A percentile compares a stretch with the other conserved stretches of the same genome.
phyloP scores from a whole-genome alignment of 2,888 invertebrate species.

The Papilio demoleus region DNA sequence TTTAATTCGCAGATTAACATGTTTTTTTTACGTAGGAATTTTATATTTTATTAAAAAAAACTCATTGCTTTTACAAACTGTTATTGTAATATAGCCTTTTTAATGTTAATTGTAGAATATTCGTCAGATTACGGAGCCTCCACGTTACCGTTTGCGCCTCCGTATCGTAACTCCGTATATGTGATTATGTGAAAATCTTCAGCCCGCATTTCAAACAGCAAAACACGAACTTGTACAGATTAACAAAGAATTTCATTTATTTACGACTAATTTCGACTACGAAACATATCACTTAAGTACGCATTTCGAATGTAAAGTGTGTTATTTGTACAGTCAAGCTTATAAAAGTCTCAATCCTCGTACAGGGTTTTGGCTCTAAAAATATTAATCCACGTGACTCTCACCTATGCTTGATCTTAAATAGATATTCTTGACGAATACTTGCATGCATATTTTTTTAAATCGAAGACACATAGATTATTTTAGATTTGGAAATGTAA shows the following conservation, averaged over 20 bases:
- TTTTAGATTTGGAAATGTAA: too few species aligned
- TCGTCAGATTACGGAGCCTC: conserved; percentile 2
- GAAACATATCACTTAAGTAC: conserved; percentile 27
- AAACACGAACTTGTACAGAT: conserved; percentile 36
- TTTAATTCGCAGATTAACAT: conserved; percentile 18
- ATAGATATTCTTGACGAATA: too few species aligned
- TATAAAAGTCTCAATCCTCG: too few species aligned
- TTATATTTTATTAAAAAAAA: too few species aligned
- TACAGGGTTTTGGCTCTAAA: too few species aligned
- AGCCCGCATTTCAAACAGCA: conserved; percentile 45
- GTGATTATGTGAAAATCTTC: conserved; percentile 46
- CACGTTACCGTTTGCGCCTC: neutral
- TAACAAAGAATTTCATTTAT: conserved; percentile 39
- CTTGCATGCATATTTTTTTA: too few species aligned
- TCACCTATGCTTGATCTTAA: too few species aligned
- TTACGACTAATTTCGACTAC: conserved; percentile 38
- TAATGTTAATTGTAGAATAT: neutral
- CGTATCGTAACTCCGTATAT: conserved; percentile 43
- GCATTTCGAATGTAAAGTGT: conserved; percentile 24
- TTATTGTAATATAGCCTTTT: neutral
- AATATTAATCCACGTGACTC: too few species aligned
- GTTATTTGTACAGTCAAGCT: conserved; percentile 3
- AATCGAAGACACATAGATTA: too few species aligned
- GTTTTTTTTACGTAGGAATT: neutral
- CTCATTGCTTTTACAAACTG: too few species aligned